phyloP scores from a whole-genome alignment of 2,888 invertebrate species.

The Drosophila peninsularis region DNA sequence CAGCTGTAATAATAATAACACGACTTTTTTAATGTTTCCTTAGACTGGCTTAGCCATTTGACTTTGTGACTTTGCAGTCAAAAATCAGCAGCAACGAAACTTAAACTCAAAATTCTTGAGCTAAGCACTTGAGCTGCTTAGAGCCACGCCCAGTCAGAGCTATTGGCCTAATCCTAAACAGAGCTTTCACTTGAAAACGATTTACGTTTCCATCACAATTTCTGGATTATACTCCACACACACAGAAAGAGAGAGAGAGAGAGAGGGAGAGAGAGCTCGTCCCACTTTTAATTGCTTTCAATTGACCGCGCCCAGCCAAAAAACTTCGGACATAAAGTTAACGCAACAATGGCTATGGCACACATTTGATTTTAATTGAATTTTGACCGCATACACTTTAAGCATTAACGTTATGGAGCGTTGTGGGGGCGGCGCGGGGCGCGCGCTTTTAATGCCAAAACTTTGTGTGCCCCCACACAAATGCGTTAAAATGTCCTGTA shows the following conservation, averaged over 20 bases:
- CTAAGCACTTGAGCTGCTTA: conserved; percentile 19
- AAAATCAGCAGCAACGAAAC: not conserved
- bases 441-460: conserved; percentile 44
- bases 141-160: not conserved
- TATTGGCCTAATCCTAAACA: not conserved
- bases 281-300: conserved; percentile 68
- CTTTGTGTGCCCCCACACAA: conserved; percentile 13
- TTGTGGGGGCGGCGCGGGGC: not conserved
- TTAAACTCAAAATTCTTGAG: not conserved
- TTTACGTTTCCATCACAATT: conserved; percentile 3
- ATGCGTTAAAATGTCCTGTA: conserved; percentile 23
- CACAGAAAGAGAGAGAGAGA: not conserved
- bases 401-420: conserved; percentile 25
- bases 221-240: not conserved
- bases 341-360: conserved; percentile 48
- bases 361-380: conserved; percentile 58
- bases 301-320: conserved; percentile 54
- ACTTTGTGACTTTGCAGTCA: conserved; percentile 10
- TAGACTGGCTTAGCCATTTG: not conserved
- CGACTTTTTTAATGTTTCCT: not conserved
- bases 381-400: conserved; percentile 53
- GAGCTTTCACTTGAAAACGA: conserved; percentile 3
- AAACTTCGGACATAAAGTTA: conserved; percentile 64
- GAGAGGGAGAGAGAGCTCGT: not conserved
- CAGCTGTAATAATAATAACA: conserved; percentile 24